Percentiles rank a stretch among this genome's conserved stretches.
Conservation (phyloP, 2,113 vertebrate species). For the Ictidomys tridecemlineatus region DNA sequence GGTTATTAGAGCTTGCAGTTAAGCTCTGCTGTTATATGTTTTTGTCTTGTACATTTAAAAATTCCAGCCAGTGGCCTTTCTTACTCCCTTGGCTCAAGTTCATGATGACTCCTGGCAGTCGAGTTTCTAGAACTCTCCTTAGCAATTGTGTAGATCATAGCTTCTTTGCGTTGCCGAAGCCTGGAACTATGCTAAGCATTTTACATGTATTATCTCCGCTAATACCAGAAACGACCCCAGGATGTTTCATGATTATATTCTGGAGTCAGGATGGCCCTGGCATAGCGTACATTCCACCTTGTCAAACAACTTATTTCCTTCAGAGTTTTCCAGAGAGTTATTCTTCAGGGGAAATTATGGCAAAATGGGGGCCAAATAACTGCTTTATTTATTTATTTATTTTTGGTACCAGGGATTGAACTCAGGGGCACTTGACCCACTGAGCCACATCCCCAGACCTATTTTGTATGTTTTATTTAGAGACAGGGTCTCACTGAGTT, state of each 20-base stretch:
- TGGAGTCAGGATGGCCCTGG: not conserved
- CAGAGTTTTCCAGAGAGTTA: not conserved
- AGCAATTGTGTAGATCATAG: not conserved
- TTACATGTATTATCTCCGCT: not conserved
- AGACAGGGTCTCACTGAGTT: no score
- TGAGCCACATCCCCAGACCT: no score
- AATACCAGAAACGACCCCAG: not conserved
- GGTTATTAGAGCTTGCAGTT: not conserved
- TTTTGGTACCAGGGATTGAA: no score
- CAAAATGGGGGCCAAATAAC: not conserved
- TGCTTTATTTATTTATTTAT: not conserved
- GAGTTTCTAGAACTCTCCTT: not conserved
- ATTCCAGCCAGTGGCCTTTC: not conserved
- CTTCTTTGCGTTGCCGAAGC: not conserved
- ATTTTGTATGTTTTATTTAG: no score
- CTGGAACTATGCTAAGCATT: not conserved
- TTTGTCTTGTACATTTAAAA: not conserved
- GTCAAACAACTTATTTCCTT: not conserved
- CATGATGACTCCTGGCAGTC: not conserved
- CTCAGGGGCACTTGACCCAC: no score
- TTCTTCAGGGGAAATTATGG: not conserved
- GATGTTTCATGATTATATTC: not conserved
- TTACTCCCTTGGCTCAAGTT: not conserved
- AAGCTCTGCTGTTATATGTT: not conserved
- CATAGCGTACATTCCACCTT: not conserved